Percentiles rank a stretch among this genome's conserved stretches.
Conservation (phyloP, 2,113 vertebrate genomes). For the Orientallactaga bullata region DNA sequence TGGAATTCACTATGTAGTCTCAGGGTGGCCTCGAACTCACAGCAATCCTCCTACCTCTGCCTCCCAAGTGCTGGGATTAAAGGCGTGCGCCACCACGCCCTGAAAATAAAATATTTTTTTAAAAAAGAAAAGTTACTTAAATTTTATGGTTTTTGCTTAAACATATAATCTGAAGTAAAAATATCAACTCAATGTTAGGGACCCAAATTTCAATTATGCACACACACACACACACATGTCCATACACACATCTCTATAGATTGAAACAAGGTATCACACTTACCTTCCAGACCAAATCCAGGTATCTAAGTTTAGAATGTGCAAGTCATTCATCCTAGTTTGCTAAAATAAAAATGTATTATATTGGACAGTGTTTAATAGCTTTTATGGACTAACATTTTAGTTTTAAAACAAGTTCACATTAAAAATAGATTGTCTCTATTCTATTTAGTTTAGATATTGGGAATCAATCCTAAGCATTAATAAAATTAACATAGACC, state of each 20-base stretch:
- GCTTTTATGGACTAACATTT: conserved; percentile 49
- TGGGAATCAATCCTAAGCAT: conserved; percentile 34
- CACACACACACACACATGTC: no score
- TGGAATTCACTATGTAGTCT: no score
- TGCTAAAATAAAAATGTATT: conserved; percentile 89
- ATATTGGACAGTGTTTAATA: conserved; percentile 65
- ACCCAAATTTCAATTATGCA: conserved; percentile 24
- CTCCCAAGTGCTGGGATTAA: no score
- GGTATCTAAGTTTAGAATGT: conserved; percentile 93
- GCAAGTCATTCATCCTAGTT: conserved; percentile 94
- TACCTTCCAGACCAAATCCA: conserved; percentile 98
- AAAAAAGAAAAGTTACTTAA: background rate
- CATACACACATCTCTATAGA: background rate
- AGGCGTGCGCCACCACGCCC: no score
- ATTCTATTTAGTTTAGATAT: conserved; percentile 38
- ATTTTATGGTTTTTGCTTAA: conserved; percentile 25
- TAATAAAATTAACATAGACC: conserved; percentile 55
- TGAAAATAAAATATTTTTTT: no score
- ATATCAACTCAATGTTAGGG: background rate
- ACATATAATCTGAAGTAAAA: conserved; percentile 52
- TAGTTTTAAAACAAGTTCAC: conserved; percentile 58
- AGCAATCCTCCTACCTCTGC: no score
- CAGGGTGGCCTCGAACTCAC: no score
- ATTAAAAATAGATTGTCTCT: conserved; percentile 46
- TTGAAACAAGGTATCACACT: conserved; percentile 67